phyloP scores from a whole-genome alignment of 2,113 vertebrate species.

The Nothobranchius kuhntae region DNA sequence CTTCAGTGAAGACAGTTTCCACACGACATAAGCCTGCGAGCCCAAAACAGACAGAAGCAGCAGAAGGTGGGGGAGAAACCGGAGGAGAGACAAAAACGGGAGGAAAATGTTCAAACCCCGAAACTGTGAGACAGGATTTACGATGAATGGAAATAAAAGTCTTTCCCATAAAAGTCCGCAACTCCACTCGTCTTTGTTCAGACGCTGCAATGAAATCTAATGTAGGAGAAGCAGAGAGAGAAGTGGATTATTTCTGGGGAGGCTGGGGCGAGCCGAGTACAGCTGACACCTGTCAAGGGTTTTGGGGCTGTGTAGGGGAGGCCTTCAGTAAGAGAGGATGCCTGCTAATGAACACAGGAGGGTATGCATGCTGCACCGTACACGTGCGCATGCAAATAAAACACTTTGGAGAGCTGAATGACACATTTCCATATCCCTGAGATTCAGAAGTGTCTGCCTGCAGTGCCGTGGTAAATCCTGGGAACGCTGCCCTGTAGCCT shows the following conservation, averaged over 20 bases:
- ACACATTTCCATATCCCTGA: conserved; percentile 45
- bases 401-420: conserved; percentile 43
- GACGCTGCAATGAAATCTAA: conserved; percentile 73
- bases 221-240: conserved; percentile 56
- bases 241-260: conserved; percentile 67
- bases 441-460: conserved; percentile 19
- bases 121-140: conserved; percentile 68
- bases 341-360: conserved; percentile 61
- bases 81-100: conserved; percentile 18
- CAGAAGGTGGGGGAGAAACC: conserved; percentile 30
- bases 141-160: conserved; percentile 72
- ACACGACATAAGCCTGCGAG: conserved; percentile 64
- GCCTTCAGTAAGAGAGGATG: conserved; percentile 67
- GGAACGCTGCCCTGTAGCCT: conserved; percentile 24
- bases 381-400: conserved; percentile 37
- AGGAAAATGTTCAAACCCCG: neutral
- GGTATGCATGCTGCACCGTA: conserved; percentile 32
- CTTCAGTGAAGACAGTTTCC: conserved; percentile 67
- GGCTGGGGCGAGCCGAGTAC: conserved; percentile 71
- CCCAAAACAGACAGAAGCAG: conserved; percentile 40
- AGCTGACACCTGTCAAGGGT: conserved; percentile 77
- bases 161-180: conserved; percentile 66
- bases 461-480: conserved; percentile 40
- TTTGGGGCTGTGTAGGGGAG: conserved; percentile 69
- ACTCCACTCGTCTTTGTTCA: conserved; percentile 71